These are phyloP conservation scores for Gnatocerus cornutus DNA, from an alignment of 2,888 invertebrate species.

Conservation along the genomic window DNA sequence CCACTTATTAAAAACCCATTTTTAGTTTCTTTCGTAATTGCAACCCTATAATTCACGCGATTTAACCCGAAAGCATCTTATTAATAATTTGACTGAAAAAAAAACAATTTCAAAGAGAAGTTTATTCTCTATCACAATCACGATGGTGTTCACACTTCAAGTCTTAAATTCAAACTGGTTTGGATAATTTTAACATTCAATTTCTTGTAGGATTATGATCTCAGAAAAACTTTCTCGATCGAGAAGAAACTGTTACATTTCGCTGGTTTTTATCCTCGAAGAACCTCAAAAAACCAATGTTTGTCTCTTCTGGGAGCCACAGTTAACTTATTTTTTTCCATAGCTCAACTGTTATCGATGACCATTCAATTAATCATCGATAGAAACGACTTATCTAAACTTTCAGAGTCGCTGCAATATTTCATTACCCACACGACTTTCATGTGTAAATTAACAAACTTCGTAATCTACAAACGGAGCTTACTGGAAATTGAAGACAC, in stretches of 20 bases:
- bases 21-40: no score
- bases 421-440: slow-evolving; percentile 52
- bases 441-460: slow-evolving; percentile 50
- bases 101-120: no score
- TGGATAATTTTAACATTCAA: background rate
- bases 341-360: slow-evolving; percentile 30
- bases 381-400: slow-evolving; percentile 44
- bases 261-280: slow-evolving; percentile 42
- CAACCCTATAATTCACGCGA: no score
- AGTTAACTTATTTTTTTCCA: slow-evolving; percentile 1
- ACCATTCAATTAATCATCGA: slow-evolving; percentile 21
- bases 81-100: no score
- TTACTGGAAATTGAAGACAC: slow-evolving; percentile 29
- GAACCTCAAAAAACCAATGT: slow-evolving; percentile 1
- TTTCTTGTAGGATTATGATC: slow-evolving; percentile 29
- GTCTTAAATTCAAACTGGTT: background rate
- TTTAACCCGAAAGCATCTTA: no score
- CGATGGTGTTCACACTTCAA: background rate
- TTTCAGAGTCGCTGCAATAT: slow-evolving; percentile 52
- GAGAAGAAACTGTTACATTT: slow-evolving; percentile 38
- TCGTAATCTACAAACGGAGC: slow-evolving; percentile 44
- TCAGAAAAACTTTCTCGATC: slow-evolving; percentile 20
- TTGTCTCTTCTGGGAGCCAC: background rate
- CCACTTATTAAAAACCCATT: no score
- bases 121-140: background rate